These are phyloP conservation scores for Loxodonta africana DNA, from an alignment of 2,113 vertebrate species.

Conservation along the genomic window DNA sequence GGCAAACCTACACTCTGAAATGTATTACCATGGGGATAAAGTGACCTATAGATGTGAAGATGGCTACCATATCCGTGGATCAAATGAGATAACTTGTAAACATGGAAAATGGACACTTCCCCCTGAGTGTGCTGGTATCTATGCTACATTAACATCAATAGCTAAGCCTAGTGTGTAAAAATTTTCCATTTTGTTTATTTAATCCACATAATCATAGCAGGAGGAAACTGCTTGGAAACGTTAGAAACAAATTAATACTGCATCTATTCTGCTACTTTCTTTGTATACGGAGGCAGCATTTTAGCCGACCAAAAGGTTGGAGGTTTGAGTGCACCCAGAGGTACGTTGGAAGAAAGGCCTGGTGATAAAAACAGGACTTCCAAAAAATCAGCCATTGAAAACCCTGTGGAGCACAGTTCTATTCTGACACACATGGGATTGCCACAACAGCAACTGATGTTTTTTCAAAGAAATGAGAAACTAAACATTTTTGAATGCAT, in stretches of 20 bases:
- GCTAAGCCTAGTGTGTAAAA: not conserved
- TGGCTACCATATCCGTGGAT: conserved; percentile 73
- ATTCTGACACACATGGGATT: not conserved
- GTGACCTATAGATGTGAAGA: conserved; percentile 67
- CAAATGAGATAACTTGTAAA: conserved; percentile 63
- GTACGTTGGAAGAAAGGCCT: not conserved
- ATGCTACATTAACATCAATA: not conserved
- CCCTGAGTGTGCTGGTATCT: conserved; percentile 80
- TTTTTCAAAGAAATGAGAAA: not conserved
- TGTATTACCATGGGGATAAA: conserved; percentile 57
- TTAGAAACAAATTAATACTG: not conserved
- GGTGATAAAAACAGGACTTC: not conserved
- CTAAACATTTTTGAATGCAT: not conserved
- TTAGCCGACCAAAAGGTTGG: not conserved
- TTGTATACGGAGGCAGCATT: rapidly evolving
- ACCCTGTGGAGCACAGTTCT: not conserved
- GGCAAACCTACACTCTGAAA: not conserved
- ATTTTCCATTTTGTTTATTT: not conserved
- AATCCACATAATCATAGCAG: rapidly evolving
- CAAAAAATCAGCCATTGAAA: not conserved
- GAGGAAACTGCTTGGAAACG: not conserved
- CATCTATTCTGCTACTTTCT: not conserved
- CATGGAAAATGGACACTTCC: conserved; percentile 75
- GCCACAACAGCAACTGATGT: not conserved
- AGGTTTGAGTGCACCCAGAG: not conserved